Percentiles rank a stretch among this genome's conserved stretches.
phyloP scores from a whole-genome alignment of 1,140 invertebrate species.

The Battus philenor region DNA sequence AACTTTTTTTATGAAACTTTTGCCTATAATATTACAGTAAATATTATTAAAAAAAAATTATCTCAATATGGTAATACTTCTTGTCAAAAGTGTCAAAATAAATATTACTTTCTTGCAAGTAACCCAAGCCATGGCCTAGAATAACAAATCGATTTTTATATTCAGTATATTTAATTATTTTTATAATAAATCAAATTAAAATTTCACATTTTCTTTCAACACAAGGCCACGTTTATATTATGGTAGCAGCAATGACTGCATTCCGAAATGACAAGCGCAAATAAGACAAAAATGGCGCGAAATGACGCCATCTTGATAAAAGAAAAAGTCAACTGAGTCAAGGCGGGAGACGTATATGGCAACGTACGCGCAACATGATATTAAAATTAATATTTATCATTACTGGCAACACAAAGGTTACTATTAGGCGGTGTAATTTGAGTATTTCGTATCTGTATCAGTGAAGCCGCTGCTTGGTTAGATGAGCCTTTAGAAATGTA shows the following conservation, averaged over 20 bases:
- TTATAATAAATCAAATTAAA: too few species aligned
- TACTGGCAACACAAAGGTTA: constrained; percentile 14
- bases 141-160: too few species aligned
- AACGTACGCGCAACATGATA: constrained; percentile 20
- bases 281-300: constrained; percentile 22
- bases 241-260: constrained; percentile 1
- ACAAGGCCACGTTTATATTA: background rate
- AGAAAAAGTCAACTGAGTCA: constrained; percentile 29
- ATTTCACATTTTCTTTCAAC: too few species aligned
- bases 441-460: constrained; percentile 6
- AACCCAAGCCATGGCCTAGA: too few species aligned
- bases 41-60: too few species aligned
- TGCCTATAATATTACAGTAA: too few species aligned
- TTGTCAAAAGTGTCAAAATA: too few species aligned
- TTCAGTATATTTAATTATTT: too few species aligned
- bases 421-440: constrained; percentile 8
- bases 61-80: too few species aligned
- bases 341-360: constrained; percentile 24
- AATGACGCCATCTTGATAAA: constrained; percentile 21
- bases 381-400: constrained; percentile 19
- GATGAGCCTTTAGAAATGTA: constrained; percentile 4
- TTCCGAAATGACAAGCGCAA: constrained; percentile 1
- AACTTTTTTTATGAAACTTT: too few species aligned
- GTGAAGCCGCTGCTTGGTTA: background rate
- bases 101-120: too few species aligned